Evolutionary conservation across 1,140 invertebrate genomes (phyloP), one percentile per base, ranked within the genome.

Genomic region (Cotesia vestalis): DNA sequence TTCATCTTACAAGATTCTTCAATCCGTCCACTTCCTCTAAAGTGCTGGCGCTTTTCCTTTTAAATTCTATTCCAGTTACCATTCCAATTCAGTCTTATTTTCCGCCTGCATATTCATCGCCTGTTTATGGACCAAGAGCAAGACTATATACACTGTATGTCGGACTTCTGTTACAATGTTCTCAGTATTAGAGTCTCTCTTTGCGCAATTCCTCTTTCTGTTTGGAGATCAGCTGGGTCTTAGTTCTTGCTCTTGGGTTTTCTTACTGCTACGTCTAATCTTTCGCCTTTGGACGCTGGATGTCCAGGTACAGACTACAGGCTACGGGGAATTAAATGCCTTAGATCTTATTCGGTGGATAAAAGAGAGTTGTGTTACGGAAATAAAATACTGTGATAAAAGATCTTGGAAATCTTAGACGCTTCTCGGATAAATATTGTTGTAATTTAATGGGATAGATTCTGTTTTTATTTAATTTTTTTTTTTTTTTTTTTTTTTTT

Each of bases 71-170:
- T 17, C 12, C 8, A 20, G 38, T 36, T n/a, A 46, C 17, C 46
- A 72, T 11, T 59, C 36, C 55, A 46, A 9, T 46, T 46, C 40
- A 46, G 11, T 46, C 11, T 46, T 46, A 46, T 46, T 46, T 46
- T 46, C 5, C 6, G 40, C 53, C 53, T 72, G 71, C 71, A 72
- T 72, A 72, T 72, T 72, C 64, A 72, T 72, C 55, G 64, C 36
- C 57, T 64, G 36, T 40, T 72, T 57, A 40, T 66, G 59, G 34
- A 36, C 38, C 20, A 38, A 27, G 27, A 27, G 4, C 38, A 17
- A 61, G 38, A 51, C 70, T 9, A 72, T 72, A 53, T 72, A 52
- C 46, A 52, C 46, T 66, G 60, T 72, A 20, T 34, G 59, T 6
- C 63, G 0, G 40, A 2, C 11, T 66, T 72, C 35, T 66, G 62